A percentile compares a stretch with the other conserved stretches of the same genome.
Conservation (phyloP, 2,888 invertebrate genomes). For the Xestoiulus laeticollis region DNA sequence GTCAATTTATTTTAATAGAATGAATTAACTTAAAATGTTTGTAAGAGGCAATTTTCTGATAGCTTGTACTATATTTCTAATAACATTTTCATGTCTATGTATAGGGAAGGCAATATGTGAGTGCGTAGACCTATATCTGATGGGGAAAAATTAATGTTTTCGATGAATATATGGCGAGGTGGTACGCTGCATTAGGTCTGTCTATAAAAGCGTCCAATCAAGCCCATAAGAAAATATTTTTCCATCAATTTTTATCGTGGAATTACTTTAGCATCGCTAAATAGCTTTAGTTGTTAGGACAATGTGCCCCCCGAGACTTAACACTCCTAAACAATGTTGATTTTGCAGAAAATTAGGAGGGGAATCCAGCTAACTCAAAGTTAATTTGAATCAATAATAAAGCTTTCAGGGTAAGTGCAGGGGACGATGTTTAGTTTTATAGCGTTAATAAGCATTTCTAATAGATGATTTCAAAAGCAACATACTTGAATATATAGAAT, state of each 20-base stretch:
- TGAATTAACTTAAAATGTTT: constrained; percentile 39
- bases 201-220: constrained; percentile 35
- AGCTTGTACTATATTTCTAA: constrained; percentile 35
- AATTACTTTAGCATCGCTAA: constrained; percentile 39
- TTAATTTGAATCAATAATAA: constrained; percentile 41
- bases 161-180: neutral
- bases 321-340: neutral
- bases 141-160: constrained; percentile 38
- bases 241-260: constrained; percentile 19
- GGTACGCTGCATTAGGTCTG: neutral
- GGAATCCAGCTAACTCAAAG: constrained; percentile 5
- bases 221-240: constrained; percentile 40
- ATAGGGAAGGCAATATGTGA: neutral
- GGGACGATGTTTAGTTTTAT: constrained; percentile 27
- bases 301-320: constrained; percentile 31
- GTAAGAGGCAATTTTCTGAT: constrained; percentile 10
- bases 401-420: neutral
- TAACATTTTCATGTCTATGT: neutral
- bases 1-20: constrained; percentile 36
- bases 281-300: constrained; percentile 34
- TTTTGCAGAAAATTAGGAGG: constrained; percentile 4
- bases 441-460: constrained; percentile 21
- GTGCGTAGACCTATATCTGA: constrained; percentile 17
- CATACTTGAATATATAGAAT: neutral
- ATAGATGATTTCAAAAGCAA: neutral